Evolutionary conservation across 1,140 invertebrate genomes (phyloP).

Genomic region (Diachasmimorpha longicaudata): DNA sequence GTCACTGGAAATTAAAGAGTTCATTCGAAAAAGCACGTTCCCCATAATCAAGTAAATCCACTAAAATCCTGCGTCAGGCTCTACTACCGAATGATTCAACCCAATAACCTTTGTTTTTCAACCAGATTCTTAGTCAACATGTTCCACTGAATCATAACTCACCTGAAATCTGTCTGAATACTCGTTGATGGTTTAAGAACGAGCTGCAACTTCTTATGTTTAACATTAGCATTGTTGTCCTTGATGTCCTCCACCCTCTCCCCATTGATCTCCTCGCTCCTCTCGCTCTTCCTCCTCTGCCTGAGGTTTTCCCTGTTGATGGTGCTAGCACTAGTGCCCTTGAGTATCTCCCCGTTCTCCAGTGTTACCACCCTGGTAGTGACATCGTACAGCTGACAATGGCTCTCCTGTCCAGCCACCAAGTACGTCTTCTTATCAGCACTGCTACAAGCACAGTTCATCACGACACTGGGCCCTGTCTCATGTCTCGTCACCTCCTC

Average conservation of each 20-base stretch:
- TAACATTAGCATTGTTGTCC: constrained; percentile 58
- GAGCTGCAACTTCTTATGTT: constrained; percentile 72
- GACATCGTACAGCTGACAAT: constrained; percentile 88
- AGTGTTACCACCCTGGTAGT: constrained; percentile 69
- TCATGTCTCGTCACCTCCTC: constrained; percentile 87
- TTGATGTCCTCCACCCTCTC: constrained; percentile 56
- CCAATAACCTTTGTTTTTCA: too few relatives aligned
- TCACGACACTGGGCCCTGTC: constrained; percentile 87
- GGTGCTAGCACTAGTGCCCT: constrained; percentile 43
- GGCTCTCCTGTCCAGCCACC: constrained; percentile 90
- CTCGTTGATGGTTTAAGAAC: constrained; percentile 76
- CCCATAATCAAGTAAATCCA: not conserved
- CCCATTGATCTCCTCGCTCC: constrained; percentile 58
- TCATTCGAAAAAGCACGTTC: too few relatives aligned
- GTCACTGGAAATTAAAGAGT: constrained; percentile 53
- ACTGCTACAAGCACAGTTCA: constrained; percentile 82
- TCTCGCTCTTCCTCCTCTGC: constrained; percentile 53
- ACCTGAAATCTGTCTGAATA: constrained; percentile 82
- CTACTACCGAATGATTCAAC: too few relatives aligned
- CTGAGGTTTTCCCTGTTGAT: constrained; percentile 43
- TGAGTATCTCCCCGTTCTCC: constrained; percentile 60
- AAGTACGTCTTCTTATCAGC: constrained; percentile 76
- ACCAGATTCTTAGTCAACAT: too few relatives aligned
- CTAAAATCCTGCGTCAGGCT: too few relatives aligned
- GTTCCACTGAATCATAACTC: constrained; percentile 28